A percentile compares a stretch with the other conserved stretches of the same genome.
Conservation (phyloP, 2,797 vertebrate genomes). For the Mormyrops boulengeri region DNA sequence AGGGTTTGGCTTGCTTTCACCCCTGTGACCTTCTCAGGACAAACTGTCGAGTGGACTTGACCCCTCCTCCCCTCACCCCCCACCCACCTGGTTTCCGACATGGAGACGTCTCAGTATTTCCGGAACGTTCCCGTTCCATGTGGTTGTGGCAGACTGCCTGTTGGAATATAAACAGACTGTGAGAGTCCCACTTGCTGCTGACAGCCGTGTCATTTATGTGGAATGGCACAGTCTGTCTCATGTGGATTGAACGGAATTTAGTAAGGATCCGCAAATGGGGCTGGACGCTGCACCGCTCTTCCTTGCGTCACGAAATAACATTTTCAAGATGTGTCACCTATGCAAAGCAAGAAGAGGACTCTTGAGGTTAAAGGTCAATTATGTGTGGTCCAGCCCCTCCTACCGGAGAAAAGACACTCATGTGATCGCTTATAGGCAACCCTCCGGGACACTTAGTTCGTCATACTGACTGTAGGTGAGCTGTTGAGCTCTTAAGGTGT, state of each 20-base stretch:
- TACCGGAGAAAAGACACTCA: conserved; percentile 18
- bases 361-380: neutral
- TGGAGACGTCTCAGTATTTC: neutral
- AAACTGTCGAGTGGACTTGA: neutral
- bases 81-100: neutral
- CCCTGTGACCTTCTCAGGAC: neutral
- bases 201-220: neutral
- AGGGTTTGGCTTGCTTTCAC: neutral
- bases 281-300: neutral
- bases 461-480: conserved; percentile 37
- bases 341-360: neutral
- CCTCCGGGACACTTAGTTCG: conserved; percentile 14
- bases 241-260: neutral
- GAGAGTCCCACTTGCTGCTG: neutral
- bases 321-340: neutral
- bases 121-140: neutral
- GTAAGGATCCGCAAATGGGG: neutral
- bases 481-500: conserved; percentile 38
- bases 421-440: neutral
- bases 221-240: neutral
- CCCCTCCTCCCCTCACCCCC: neutral
- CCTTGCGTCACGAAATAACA: neutral
- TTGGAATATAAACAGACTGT: neutral
- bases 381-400: neutral
- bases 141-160: neutral